Evolutionary conservation across 2,113 vertebrate species (phyloP), one percentile per base, ranked within the genome.

Genomic region (Brachyistius frenatus): DNA sequence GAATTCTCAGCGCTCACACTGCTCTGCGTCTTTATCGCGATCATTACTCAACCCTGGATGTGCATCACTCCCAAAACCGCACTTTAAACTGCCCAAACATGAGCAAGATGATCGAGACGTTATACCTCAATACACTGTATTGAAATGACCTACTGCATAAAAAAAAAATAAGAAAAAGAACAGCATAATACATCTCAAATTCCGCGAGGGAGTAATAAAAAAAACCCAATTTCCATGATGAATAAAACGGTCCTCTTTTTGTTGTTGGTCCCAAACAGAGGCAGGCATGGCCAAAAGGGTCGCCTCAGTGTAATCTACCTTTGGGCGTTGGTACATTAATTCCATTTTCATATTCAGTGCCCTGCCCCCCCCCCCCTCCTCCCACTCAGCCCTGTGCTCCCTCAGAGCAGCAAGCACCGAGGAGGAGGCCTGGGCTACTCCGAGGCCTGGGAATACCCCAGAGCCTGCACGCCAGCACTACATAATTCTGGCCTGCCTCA

Each of bases 401-500:
- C 23, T 23, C 23, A 23, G 88, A 90, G 84, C 66, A 80, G 78
- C 73, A 64, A 78, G 80, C 80, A 31, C 31, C 3, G 32, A 56
- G 72, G 69, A 73, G 88, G 67, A 75, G 87, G 86, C 88, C 88
- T 30, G 5, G 80, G 76, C 86, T 50, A 83, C 88, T 84, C 56
- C 31, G 31, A 83, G 90, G 86, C 89, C 87, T 46, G 81, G 89
- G 88, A 93, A 94, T 94, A 92, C 94, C 94, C 94, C 88, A 91
- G 94, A 94, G 94, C 80, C 91, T 35, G 52, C 57, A 58, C 66
- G 68, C 86, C 81, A 61, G 80, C 71, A 11, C 90, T 71, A 88
- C 82, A 91, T 94, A 94, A 94, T 95, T 95, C 93, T 84, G 88
- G 85, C 87, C 93, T 36, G 90, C 94, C 95, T 95, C 94, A 95